These are phyloP conservation scores for Ormyrus nitidulus DNA, from an alignment of 2,888 invertebrate genomes.

Conservation along the genomic window DNA sequence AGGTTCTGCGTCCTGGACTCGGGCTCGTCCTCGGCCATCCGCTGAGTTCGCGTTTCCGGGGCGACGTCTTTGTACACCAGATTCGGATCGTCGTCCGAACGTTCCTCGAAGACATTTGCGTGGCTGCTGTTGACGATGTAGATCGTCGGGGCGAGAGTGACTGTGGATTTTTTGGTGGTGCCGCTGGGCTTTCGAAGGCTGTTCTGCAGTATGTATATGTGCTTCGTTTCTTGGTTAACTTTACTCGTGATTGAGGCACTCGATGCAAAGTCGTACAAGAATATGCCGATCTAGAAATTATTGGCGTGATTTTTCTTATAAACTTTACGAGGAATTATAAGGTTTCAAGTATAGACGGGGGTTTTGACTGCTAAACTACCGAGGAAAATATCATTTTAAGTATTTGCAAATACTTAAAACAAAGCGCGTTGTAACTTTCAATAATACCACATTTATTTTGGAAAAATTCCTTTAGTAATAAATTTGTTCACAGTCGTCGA, in stretches of 20 bases:
- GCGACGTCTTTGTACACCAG: conserved; percentile 22
- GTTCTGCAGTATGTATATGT: conserved; percentile 71
- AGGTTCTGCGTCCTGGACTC: conserved; percentile 67
- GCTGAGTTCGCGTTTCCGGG: conserved; percentile 36
- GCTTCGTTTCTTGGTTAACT: conserved; percentile 71
- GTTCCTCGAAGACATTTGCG: conserved; percentile 41
- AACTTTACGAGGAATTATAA: no score
- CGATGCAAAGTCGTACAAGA: conserved; percentile 72
- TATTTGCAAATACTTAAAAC: no score
- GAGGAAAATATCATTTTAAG: no score
- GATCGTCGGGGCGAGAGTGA: conserved; percentile 44
- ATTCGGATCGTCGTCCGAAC: conserved; percentile 49
- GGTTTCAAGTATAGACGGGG: no score
- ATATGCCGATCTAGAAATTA: conserved; percentile 67
- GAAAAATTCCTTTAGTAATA: no score
- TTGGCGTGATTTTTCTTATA: neutral
- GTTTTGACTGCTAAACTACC: no score
- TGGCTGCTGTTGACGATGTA: conserved; percentile 45
- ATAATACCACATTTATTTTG: no score
- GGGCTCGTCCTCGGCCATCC: conserved; percentile 40
- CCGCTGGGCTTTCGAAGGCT: conserved; percentile 60
- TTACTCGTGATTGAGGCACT: conserved; percentile 68
- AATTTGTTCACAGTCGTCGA: no score
- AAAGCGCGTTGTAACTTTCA: no score
- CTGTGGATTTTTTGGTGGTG: conserved; percentile 43